A percentile compares a stretch with the other conserved stretches of the same genome.
These are phyloP conservation scores for Orcinus orca DNA, from an alignment of 2,113 vertebrate species.

Conservation along the genomic window DNA sequence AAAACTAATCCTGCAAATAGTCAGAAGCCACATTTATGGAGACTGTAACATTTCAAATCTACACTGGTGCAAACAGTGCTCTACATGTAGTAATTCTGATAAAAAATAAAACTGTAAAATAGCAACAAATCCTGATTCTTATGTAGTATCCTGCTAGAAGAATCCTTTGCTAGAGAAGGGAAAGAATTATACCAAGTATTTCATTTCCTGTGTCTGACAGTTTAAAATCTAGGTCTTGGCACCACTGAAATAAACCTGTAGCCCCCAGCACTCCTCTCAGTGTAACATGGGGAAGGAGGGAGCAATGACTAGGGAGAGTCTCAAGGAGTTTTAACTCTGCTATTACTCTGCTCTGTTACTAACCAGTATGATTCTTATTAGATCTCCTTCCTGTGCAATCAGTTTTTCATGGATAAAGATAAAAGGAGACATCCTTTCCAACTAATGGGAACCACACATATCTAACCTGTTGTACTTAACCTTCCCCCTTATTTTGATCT, in stretches of 20 bases:
- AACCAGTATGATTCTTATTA: neutral
- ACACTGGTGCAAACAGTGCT: neutral
- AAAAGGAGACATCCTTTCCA: neutral
- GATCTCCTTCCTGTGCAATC: neutral
- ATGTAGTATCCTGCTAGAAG: neutral
- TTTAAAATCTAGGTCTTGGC: neutral
- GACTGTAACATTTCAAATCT: neutral
- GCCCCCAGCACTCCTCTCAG: neutral
- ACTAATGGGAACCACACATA: neutral
- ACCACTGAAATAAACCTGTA: neutral
- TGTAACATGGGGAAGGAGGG: neutral
- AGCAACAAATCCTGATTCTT: neutral
- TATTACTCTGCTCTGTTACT: neutral
- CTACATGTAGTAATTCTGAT: neutral
- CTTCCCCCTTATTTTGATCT: neutral
- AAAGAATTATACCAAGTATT: neutral
- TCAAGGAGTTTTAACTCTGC: neutral
- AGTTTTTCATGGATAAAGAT: neutral
- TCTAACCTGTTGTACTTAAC: neutral
- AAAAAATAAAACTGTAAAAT: neutral
- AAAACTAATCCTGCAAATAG: neutral
- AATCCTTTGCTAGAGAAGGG: neutral
- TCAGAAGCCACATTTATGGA: neutral
- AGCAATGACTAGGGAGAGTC: neutral
- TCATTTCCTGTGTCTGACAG: neutral